These are phyloP conservation scores for Psettodes erumei DNA, from an alignment of 2,113 vertebrate genomes.

Conservation along the genomic window DNA sequence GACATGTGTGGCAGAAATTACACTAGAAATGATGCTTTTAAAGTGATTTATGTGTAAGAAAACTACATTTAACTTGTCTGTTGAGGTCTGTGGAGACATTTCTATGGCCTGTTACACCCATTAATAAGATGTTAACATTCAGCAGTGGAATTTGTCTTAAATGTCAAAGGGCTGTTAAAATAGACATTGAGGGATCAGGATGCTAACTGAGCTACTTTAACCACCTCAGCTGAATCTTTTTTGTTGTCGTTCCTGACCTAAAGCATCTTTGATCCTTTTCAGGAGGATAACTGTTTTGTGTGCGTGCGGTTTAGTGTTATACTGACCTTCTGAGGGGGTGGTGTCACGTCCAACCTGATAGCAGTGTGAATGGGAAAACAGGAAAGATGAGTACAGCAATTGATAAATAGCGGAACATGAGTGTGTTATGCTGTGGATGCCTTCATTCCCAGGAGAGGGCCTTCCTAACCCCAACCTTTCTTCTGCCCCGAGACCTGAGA, in stretches of 20 bases:
- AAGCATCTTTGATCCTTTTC: slow-evolving; percentile 81
- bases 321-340: slow-evolving; percentile 47
- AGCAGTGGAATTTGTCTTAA: slow-evolving; percentile 56
- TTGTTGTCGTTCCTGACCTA: slow-evolving; percentile 66
- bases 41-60: slow-evolving; percentile 49
- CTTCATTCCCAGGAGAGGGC: slow-evolving; percentile 83
- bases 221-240: slow-evolving; percentile 43
- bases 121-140: slow-evolving; percentile 65
- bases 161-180: slow-evolving; percentile 45
- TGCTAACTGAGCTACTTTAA: slow-evolving; percentile 52
- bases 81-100: slow-evolving; percentile 16
- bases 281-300: slow-evolving; percentile 38
- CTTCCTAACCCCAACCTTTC: slow-evolving; percentile 74
- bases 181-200: slow-evolving; percentile 46
- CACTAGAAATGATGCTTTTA: slow-evolving; percentile 9
- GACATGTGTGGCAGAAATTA: slow-evolving; percentile 42
- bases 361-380: slow-evolving; percentile 75
- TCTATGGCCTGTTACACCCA: slow-evolving; percentile 46
- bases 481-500: slow-evolving; percentile 74
- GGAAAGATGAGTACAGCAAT: slow-evolving; percentile 77
- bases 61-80: slow-evolving; percentile 20
- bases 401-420: slow-evolving; percentile 82
- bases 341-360: slow-evolving; percentile 76
- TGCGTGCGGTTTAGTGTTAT: slow-evolving; percentile 25
- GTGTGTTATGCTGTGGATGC: slow-evolving; percentile 81